These are phyloP conservation scores for Megalops cyprinoides DNA, from an alignment of 2,797 vertebrate species.

Conservation along the genomic window DNA sequence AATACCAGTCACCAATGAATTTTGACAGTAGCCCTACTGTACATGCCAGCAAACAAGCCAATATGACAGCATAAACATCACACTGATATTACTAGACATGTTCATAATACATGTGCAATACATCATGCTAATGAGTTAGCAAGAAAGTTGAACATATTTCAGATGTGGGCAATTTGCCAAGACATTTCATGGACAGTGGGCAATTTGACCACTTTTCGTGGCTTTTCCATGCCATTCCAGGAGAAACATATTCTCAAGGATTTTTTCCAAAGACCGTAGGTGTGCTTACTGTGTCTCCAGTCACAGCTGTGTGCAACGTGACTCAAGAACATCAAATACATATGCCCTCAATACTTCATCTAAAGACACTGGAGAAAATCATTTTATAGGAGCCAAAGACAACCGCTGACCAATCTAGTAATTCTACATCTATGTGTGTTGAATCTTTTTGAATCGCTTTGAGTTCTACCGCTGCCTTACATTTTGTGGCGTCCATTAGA, in stretches of 20 bases:
- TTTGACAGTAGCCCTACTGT: neutral
- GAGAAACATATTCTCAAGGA: neutral
- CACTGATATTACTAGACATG: conserved; percentile 2
- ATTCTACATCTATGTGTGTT: neutral
- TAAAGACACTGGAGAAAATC: neutral
- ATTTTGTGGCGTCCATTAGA: neutral
- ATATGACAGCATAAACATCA: neutral
- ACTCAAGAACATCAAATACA: too few relatives aligned
- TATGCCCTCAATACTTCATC: too few relatives aligned
- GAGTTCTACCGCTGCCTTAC: neutral
- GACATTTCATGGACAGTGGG: neutral
- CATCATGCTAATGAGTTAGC: neutral
- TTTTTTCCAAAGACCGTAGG: conserved; percentile 7
- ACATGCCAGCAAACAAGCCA: neutral
- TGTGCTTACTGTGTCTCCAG: too few relatives aligned
- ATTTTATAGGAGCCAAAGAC: neutral
- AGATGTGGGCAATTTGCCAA: neutral
- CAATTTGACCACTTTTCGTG: too few relatives aligned
- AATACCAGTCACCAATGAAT: neutral
- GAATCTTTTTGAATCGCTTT: neutral
- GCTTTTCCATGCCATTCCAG: neutral
- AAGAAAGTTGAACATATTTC: neutral
- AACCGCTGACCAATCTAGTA: neutral
- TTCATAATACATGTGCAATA: neutral
- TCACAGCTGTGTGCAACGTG: too few relatives aligned